These are phyloP conservation scores for Monochamus saltuarius DNA, from an alignment of 1,140 invertebrate genomes.

Conservation along the genomic window DNA sequence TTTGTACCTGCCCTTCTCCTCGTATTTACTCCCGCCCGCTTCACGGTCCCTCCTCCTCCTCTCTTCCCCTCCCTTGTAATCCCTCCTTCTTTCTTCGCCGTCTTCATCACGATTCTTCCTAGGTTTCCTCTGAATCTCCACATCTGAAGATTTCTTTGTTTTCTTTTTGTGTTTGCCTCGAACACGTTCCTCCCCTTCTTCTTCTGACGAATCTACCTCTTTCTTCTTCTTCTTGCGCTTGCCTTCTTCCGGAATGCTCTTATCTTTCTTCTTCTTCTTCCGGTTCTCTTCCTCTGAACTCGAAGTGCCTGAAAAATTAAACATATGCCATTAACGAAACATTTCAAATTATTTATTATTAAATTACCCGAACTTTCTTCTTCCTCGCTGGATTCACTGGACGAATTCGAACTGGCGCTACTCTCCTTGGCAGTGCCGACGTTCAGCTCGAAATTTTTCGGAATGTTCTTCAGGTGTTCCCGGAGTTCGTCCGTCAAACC, in stretches of 20 bases:
- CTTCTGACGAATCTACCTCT: background rate
- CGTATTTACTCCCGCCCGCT: constrained; percentile 28
- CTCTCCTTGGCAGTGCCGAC: constrained; percentile 35
- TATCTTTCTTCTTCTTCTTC: constrained; percentile 21
- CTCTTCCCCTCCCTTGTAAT: constrained; percentile 30
- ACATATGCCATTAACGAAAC: too few relatives aligned
- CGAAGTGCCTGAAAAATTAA: constrained; percentile 4
- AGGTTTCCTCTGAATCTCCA: background rate
- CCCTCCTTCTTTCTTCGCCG: constrained; percentile 17
- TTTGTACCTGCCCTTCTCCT: constrained; percentile 26
- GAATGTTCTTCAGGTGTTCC: constrained; percentile 84
- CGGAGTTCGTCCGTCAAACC: constrained; percentile 92
- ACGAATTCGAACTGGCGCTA: constrained; percentile 35
- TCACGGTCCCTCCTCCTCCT: constrained; percentile 29
- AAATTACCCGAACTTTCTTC: constrained; percentile 14
- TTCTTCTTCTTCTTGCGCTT: constrained; percentile 2
- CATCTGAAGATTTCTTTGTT: constrained; percentile 15
- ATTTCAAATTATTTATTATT: too few relatives aligned
- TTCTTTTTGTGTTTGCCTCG: constrained; percentile 13
- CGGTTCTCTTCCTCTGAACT: constrained; percentile 15
- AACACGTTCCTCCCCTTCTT: background rate
- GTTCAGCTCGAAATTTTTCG: constrained; percentile 59
- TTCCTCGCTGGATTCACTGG: constrained; percentile 16
- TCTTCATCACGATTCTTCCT: background rate
- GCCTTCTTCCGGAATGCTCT: constrained; percentile 17